Evolutionary conservation across 2,888 invertebrate species (phyloP), one percentile per base, ranked within the genome.

Genomic region (Dynastes hyllus): DNA sequence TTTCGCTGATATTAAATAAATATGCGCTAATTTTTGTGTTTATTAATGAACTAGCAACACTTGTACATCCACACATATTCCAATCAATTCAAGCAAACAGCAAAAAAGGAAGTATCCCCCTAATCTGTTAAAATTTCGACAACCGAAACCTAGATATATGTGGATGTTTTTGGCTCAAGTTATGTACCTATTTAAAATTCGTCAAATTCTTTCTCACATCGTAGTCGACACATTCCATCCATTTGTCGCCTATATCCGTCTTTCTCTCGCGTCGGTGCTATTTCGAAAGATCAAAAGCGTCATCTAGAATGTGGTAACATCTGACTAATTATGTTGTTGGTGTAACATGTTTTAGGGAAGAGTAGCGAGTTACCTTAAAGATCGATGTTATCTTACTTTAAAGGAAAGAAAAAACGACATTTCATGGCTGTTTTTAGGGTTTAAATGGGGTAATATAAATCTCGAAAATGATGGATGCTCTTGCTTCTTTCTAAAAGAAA

Each of bases 161-260:
- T 27, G 27, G 29, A 61, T 61, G 22, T 61, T 61, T 27, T 27
- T 29, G 22, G 29, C 61, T 22, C 45, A 8, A 45, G 45, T 37
- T 37, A 37, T 5, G 32, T 13, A 63, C 29, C 13, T 27, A 63
- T 29, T 63, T 27, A 63, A 63, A 63, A 63, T 63, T 63, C 29
- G 63, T 63, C 11, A 29, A 63, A 63, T 63, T 63, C 63, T 11
- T 63, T 63, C 63, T 29, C 63, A 63, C 63, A 63, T 27, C 29
- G 29, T 13, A 11, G 63, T 32, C 29, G 32, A 61, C 61, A 61
- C 13, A 63, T 63, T 63, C 32, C 11, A 27, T 63, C 29, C 8
- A 45, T 45, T 45, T 45, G 45, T 45, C 45, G 9, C 45, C 45
- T 45, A 11, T 45, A 45, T 45, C 45, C 2, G 11, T 45, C 45